phyloP scores from a whole-genome alignment of 2,113 vertebrate genomes.

The Nansenia antarctica region DNA sequence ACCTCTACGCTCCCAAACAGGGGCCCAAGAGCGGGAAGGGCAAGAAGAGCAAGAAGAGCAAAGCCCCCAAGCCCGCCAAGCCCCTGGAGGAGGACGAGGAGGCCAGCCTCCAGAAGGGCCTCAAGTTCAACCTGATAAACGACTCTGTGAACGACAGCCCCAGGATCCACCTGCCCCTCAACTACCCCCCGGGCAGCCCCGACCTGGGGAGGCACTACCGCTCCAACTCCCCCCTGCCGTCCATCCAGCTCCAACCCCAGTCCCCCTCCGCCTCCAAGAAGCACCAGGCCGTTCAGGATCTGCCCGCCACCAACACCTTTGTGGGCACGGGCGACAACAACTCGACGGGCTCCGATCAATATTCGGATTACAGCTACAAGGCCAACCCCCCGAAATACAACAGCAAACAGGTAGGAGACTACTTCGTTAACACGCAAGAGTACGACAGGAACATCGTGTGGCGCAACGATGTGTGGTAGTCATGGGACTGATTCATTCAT shows the following conservation, averaged over 20 bases:
- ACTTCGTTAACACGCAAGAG: conserved; percentile 82
- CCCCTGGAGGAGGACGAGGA: conserved; percentile 92
- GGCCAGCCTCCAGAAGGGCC: conserved; percentile 87
- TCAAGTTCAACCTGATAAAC: conserved; percentile 95
- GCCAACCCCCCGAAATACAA: conserved; percentile 98
- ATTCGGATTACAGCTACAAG: conserved; percentile 99
- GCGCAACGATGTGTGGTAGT: conserved; percentile 88
- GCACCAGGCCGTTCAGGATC: conserved; percentile 98
- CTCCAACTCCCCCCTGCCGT: conserved; percentile 94
- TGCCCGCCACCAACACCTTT: conserved; percentile 96
- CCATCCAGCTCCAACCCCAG: conserved; percentile 97
- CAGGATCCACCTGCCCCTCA: conserved; percentile 93
- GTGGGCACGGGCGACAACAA: conserved; percentile 98
- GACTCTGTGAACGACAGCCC: conserved; percentile 91
- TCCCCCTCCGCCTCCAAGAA: conserved; percentile 98
- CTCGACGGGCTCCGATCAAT: conserved; percentile 97
- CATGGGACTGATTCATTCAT: conserved; percentile 54
- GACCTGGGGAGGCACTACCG: conserved; percentile 96
- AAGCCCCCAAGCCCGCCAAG: conserved; percentile 89
- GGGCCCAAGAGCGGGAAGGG: conserved; percentile 87
- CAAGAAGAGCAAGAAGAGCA: conserved; percentile 92
- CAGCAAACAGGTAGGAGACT: conserved; percentile 99
- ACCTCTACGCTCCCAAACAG: conserved; percentile 92
- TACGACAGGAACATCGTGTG: conserved; percentile 80
- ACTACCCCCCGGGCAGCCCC: conserved; percentile 93